Evolutionary conservation across 2,797 vertebrate genomes (phyloP).

Genomic region (Premnoplex brunnescens): DNA sequence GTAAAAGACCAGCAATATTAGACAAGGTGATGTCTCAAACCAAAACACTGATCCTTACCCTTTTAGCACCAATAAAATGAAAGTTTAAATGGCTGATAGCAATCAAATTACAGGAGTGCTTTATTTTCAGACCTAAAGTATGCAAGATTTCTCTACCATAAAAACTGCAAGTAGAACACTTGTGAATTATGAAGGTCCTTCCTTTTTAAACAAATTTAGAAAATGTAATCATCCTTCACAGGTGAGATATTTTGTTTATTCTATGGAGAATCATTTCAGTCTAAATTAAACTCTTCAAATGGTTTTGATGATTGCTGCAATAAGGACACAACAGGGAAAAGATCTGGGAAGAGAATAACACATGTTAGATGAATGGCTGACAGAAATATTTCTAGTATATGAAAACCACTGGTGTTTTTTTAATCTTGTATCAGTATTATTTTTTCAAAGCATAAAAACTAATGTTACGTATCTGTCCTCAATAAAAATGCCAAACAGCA

Average conservation of each 20-base stretch:
- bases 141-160: slow-evolving; percentile 3
- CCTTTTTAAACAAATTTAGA: slow-evolving; percentile 68
- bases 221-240: slow-evolving; percentile 72
- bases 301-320: slow-evolving; percentile 67
- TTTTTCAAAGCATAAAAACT: slow-evolving; percentile 9
- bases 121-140: slow-evolving; percentile 26
- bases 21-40: not conserved
- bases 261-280: slow-evolving; percentile 69
- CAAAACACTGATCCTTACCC: not conserved
- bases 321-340: slow-evolving; percentile 71
- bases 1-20: not conserved
- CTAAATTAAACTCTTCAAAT: slow-evolving; percentile 75
- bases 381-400: slow-evolving; percentile 66
- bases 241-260: slow-evolving; percentile 75
- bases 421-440: not conserved
- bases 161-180: slow-evolving; percentile 30
- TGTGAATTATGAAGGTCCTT: slow-evolving; percentile 61
- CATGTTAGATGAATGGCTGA: slow-evolving; percentile 65
- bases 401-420: slow-evolving; percentile 36
- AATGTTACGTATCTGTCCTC: slow-evolving; percentile 9
- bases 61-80: not conserved
- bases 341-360: slow-evolving; percentile 61
- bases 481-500: slow-evolving; percentile 35
- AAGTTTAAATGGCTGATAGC: not conserved
- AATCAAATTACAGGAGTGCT: not conserved